These are phyloP conservation scores for Channa maculata DNA, from an alignment of 2,113 vertebrate genomes.

Conservation along the genomic window DNA sequence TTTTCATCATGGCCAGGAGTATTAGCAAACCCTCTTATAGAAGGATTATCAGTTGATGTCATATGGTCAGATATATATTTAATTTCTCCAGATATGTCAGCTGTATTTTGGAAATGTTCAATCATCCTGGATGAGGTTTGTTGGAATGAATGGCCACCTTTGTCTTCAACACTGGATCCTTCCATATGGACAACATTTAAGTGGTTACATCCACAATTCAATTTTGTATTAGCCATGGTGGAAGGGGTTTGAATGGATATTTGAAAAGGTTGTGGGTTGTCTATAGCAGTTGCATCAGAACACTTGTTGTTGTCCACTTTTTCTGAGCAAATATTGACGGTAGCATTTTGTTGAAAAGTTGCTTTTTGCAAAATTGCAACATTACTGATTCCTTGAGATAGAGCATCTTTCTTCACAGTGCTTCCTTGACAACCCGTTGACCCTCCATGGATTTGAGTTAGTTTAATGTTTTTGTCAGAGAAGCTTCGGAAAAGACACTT, in stretches of 20 bases:
- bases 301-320: constrained; percentile 4
- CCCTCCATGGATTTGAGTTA: neutral
- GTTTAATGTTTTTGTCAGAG: neutral
- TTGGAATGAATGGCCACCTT: constrained; percentile 3
- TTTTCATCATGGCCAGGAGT: constrained; percentile 6
- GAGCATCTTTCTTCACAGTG: neutral
- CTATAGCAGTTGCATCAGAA: neutral
- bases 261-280: constrained; percentile 4
- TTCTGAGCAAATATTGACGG: constrained; percentile 16
- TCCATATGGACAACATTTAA: neutral
- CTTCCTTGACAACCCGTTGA: constrained; percentile 3
- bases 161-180: neutral
- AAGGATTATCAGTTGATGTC: neutral
- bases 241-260: constrained; percentile 6
- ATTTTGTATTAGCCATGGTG: neutral
- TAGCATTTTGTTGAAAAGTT: neutral
- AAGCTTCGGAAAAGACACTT: neutral
- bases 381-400: constrained; percentile 12
- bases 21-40: neutral
- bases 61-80: neutral
- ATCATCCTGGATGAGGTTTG: neutral
- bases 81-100: neutral
- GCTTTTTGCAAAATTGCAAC: neutral
- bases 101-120: constrained; percentile 14
- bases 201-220: neutral